Conservation (phyloP, 2,113 vertebrate genomes). For the Gymnarchus niloticus region DNA sequence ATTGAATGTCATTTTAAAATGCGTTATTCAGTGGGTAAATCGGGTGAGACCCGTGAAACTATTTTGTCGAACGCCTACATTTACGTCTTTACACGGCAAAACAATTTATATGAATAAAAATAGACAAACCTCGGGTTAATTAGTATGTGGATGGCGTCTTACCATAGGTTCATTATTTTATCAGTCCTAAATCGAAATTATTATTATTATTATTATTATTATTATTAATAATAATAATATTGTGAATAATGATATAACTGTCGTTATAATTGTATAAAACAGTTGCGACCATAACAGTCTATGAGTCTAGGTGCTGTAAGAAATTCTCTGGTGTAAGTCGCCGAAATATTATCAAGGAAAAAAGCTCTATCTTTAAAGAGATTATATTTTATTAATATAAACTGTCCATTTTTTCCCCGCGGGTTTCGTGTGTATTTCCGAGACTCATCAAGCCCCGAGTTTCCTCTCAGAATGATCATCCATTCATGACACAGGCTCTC, state of each 20-base stretch:
- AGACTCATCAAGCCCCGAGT: neutral
- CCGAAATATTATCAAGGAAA: neutral
- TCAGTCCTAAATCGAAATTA: no score
- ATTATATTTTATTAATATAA: neutral
- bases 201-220: neutral
- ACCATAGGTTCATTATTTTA: neutral
- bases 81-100: neutral
- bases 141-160: no score
- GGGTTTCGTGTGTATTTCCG: neutral
- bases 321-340: no score
- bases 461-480: no score
- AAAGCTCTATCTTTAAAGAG: neutral
- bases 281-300: no score
- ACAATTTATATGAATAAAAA: no score
- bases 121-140: no score
- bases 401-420: neutral
- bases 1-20: neutral
- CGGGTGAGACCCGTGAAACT: neutral
- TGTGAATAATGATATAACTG: no score
- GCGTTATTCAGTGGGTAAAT: neutral
- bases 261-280: no score
- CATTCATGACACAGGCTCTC: neutral
- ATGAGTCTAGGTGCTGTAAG: no score
- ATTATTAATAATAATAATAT: neutral
- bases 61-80: neutral